Percentiles rank a stretch among this genome's conserved stretches.
phyloP scores from a whole-genome alignment of 1,140 invertebrate genomes.

The Hyles euphorbiae region DNA sequence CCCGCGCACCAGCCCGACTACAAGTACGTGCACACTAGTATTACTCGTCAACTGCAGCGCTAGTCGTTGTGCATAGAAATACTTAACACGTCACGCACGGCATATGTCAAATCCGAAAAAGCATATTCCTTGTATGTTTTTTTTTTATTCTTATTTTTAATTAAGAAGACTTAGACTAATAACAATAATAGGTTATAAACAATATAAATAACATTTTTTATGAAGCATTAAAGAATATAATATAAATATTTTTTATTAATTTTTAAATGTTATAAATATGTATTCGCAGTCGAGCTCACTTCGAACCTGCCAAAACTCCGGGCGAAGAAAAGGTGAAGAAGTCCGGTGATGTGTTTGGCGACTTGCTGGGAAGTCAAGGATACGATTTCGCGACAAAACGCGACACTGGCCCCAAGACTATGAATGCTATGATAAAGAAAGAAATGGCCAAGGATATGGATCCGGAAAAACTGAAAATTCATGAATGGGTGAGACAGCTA shows the following conservation, averaged over 20 bases:
- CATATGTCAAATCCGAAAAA: no score
- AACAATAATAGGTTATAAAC: no score
- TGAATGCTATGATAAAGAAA: constrained; percentile 94
- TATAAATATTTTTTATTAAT: no score
- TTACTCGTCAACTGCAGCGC: no score
- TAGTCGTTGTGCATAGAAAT: no score
- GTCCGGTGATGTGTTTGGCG: constrained; percentile 87
- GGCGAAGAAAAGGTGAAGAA: constrained; percentile 67
- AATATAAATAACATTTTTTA: no score
- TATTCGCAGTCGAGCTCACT: constrained; percentile 78
- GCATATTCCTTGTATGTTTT: no score
- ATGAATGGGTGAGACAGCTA: constrained; percentile 79
- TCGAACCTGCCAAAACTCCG: constrained; percentile 74
- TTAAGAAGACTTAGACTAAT: no score
- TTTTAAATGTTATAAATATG: no score
- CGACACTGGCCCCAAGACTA: constrained; percentile 88
- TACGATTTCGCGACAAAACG: constrained; percentile 88
- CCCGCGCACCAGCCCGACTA: constrained; percentile 72
- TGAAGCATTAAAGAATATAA: no score
- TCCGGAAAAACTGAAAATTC: constrained; percentile 91
- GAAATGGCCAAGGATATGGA: constrained; percentile 92
- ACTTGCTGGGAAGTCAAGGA: constrained; percentile 91
- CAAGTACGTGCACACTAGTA: constrained; percentile 32
- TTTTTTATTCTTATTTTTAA: no score
- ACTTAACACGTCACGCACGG: no score